A percentile compares a stretch with the other conserved stretches of the same genome.
phyloP scores from a whole-genome alignment of 2,113 vertebrate genomes.

The Mormoops blainvillei region DNA sequence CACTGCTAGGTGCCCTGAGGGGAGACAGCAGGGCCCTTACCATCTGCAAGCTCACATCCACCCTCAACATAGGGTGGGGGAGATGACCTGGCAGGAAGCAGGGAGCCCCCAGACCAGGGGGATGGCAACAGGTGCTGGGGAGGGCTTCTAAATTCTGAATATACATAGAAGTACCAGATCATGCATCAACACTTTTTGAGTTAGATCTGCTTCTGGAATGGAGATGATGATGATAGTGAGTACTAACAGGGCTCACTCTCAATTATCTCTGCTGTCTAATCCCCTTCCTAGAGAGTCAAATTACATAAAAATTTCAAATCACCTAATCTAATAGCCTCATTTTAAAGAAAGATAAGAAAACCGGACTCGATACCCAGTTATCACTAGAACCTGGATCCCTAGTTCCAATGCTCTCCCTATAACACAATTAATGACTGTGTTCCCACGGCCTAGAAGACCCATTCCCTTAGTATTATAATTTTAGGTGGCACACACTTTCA shows the following conservation, averaged over 20 bases:
- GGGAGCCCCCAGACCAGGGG: constrained; percentile 2
- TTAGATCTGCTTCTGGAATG: not conserved
- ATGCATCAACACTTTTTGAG: not conserved
- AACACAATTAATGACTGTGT: not conserved
- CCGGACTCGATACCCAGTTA: not conserved
- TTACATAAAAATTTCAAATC: not conserved
- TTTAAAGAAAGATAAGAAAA: not conserved
- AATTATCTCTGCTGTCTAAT: not conserved
- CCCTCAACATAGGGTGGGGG: constrained; percentile 34
- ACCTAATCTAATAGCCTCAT: not conserved
- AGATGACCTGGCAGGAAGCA: constrained; percentile 28
- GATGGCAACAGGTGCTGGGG: not conserved
- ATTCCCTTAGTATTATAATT: not conserved
- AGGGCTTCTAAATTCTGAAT: not conserved
- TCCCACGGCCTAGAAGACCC: not conserved
- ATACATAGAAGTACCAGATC: not conserved
- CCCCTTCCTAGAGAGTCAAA: not conserved
- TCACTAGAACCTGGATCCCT: not conserved
- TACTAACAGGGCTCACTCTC: not conserved
- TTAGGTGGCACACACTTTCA: not conserved
- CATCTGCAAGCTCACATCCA: constrained; percentile 40
- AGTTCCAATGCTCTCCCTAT: not conserved
- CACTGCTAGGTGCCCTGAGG: constrained; percentile 47
- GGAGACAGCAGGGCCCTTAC: not conserved
- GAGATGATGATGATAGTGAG: not conserved